Evolutionary conservation across 2,113 vertebrate species (phyloP).

Genomic region (Varanus komodoensis): DNA sequence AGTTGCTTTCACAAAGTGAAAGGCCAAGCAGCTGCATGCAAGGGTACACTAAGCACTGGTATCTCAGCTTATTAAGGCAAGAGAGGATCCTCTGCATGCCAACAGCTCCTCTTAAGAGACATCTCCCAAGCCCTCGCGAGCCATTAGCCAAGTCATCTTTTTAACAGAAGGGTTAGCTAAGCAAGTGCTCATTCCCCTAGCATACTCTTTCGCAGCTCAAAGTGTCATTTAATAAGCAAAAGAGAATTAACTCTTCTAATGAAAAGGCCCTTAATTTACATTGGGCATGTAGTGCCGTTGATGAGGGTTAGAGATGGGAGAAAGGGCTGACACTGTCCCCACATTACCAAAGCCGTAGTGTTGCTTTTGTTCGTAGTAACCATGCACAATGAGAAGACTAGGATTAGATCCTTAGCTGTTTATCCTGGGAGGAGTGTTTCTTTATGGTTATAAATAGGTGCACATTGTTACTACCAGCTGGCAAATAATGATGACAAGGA

Average conservation of each 20-base stretch:
- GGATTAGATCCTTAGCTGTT: slow-evolving; percentile 1
- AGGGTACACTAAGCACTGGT: not conserved
- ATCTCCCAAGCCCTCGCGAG: not conserved
- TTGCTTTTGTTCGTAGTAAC: not conserved
- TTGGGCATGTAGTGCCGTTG: not conserved
- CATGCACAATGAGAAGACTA: not conserved
- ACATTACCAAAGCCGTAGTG: not conserved
- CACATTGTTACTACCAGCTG: slow-evolving; percentile 27
- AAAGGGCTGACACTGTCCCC: not conserved
- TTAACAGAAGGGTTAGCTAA: not conserved
- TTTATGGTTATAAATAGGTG: not conserved
- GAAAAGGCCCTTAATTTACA: not conserved
- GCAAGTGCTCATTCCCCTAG: not conserved
- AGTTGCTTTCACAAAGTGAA: not conserved
- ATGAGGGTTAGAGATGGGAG: not conserved
- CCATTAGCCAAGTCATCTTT: not conserved
- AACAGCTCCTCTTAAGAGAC: not conserved
- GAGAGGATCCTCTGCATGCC: not conserved
- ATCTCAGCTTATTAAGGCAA: not conserved
- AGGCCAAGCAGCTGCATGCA: not conserved
- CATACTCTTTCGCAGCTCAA: accelerated
- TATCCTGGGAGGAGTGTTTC: slow-evolving; percentile 22
- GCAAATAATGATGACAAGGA: accelerated
- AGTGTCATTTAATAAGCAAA: not conserved
- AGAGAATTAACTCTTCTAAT: not conserved